Evolutionary conservation across 2,797 vertebrate species (phyloP).

Genomic region (Otus scops): DNA sequence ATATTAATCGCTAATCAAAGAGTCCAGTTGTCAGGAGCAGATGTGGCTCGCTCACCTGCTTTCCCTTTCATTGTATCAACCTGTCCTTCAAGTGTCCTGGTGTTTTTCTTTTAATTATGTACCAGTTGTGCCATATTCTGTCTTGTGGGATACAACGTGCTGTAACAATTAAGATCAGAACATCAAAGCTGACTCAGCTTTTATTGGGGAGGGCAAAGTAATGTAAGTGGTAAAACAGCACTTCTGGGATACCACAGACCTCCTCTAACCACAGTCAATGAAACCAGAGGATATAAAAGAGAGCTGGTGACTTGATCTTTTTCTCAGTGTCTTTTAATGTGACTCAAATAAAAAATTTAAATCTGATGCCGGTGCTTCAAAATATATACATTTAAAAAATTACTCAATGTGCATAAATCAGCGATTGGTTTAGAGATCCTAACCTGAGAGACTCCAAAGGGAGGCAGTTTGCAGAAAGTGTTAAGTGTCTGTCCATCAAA

Average conservation of each 20-base stretch:
- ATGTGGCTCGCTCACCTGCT: background rate
- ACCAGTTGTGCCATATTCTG: background rate
- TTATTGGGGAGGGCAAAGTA: background rate
- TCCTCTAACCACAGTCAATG: background rate
- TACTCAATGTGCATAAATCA: background rate
- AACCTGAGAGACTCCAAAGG: background rate
- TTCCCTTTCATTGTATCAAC: background rate
- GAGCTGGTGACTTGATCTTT: background rate
- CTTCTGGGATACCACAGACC: background rate
- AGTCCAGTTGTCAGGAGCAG: background rate
- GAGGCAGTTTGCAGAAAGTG: background rate
- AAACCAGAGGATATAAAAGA: background rate
- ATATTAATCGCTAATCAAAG: background rate
- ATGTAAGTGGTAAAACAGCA: background rate
- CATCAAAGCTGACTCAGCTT: conserved; percentile 41
- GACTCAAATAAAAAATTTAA: background rate
- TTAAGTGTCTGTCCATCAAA: background rate
- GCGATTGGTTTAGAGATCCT: background rate
- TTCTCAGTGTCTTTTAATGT: background rate
- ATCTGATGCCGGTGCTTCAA: background rate
- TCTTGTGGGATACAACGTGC: background rate
- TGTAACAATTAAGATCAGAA: conserved; percentile 43
- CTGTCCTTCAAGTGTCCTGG: background rate
- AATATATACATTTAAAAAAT: background rate
- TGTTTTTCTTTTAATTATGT: conserved; percentile 32